phyloP scores from a whole-genome alignment of 2,113 vertebrate species.

The Puffinus mauretanicus region DNA sequence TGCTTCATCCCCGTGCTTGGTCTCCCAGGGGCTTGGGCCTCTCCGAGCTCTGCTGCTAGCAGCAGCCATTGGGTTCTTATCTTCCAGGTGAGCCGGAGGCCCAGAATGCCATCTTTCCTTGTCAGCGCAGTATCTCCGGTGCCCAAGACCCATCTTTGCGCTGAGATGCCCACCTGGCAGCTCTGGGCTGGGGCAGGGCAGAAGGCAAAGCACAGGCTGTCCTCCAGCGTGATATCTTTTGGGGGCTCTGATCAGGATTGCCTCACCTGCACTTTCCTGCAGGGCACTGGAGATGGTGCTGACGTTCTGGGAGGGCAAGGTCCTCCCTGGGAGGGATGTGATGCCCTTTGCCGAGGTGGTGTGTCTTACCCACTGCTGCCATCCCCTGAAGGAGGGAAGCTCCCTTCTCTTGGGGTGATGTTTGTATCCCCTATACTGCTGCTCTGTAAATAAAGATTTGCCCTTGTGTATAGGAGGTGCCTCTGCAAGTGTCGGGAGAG shows the following conservation, averaged over 20 bases:
- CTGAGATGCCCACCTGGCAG: background rate
- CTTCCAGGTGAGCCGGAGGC: background rate
- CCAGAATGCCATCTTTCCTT: background rate
- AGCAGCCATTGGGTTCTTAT: background rate
- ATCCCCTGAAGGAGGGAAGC: background rate
- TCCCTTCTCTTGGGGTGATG: background rate
- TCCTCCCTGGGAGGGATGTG: background rate
- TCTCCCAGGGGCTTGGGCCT: background rate
- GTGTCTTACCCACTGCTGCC: background rate
- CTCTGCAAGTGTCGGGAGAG: background rate
- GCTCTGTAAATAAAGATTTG: constrained; percentile 65
- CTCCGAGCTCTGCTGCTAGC: background rate
- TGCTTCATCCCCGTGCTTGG: background rate
- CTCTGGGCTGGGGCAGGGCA: background rate
- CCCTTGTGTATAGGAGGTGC: background rate
- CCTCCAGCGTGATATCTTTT: background rate
- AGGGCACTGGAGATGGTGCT: background rate
- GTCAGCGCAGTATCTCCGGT: accelerated
- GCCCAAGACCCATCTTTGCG: background rate
- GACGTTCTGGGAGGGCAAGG: background rate
- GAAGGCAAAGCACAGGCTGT: background rate
- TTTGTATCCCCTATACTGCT: constrained; percentile 18
- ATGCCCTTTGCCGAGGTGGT: background rate
- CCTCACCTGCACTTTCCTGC: background rate
- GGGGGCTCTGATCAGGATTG: background rate